These are phyloP conservation scores for Otocyon megalotis DNA, from an alignment of 2,113 vertebrate species.

Conservation along the genomic window DNA sequence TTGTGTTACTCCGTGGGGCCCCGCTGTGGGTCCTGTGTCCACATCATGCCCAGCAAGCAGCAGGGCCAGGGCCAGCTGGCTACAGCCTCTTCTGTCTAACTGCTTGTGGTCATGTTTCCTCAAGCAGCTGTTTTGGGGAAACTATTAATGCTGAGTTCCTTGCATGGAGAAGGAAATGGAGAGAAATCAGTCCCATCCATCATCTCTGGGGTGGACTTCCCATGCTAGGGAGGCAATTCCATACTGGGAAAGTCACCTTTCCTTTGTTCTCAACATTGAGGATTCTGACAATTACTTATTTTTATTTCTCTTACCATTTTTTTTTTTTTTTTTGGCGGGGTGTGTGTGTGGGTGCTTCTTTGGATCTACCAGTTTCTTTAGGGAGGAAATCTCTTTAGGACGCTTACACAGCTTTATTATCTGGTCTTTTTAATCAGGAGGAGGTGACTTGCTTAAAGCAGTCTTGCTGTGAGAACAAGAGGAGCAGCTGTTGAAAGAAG, in stretches of 20 bases:
- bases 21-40: background rate
- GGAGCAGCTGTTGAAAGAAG: background rate
- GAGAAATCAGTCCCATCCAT: background rate
- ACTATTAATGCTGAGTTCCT: background rate
- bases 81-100: background rate
- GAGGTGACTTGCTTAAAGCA: background rate
- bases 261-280: background rate
- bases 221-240: background rate
- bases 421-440: background rate
- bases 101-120: conserved; percentile 25
- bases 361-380: background rate
- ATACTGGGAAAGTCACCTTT: background rate
- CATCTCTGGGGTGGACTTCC: background rate
- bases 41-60: background rate
- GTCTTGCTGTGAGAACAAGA: background rate
- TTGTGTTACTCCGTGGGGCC: background rate
- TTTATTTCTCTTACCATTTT: background rate
- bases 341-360: background rate
- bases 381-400: background rate
- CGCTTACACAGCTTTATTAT: background rate
- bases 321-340: too few relatives aligned
- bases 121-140: background rate
- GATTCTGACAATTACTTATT: background rate
- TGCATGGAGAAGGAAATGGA: background rate
- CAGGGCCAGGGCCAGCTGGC: background rate